Percentiles rank a stretch among this genome's conserved stretches.
phyloP scores from a whole-genome alignment of 2,797 vertebrate genomes.

The Thamnophis elegans region DNA sequence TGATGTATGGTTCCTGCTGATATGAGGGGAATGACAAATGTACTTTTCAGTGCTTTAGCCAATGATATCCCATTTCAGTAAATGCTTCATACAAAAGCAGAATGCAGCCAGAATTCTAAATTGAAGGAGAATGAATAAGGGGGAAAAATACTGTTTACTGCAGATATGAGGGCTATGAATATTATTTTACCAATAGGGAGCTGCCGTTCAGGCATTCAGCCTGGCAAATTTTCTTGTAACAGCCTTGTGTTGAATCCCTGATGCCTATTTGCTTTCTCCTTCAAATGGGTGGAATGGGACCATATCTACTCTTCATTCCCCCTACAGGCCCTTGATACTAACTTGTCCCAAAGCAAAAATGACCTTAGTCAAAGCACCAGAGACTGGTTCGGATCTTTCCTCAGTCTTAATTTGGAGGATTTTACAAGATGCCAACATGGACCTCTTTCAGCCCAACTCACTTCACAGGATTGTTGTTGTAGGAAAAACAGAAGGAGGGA shows the following conservation, averaged over 20 bases:
- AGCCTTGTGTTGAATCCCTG: too few relatives aligned
- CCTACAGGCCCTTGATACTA: background rate
- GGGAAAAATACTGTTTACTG: background rate
- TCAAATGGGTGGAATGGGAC: background rate
- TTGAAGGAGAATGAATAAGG: conserved; percentile 29
- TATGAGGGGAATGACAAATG: conserved; percentile 28
- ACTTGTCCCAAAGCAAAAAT: background rate
- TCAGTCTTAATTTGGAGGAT: background rate
- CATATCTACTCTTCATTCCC: background rate
- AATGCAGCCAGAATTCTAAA: conserved; percentile 31
- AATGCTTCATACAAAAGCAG: conserved; percentile 27
- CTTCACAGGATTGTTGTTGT: background rate
- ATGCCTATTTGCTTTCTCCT: background rate
- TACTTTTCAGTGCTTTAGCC: conserved; percentile 33
- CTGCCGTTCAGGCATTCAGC: background rate
- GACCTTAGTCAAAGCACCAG: background rate
- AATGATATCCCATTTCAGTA: conserved; percentile 43
- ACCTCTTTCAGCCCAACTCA: background rate
- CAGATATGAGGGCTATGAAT: conserved; percentile 25
- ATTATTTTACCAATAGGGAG: conserved; percentile 30
- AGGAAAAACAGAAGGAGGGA: background rate
- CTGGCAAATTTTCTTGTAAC: background rate
- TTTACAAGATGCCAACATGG: background rate
- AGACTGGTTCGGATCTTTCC: background rate
- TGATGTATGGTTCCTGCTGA: conserved; percentile 19